A percentile compares a stretch with the other conserved stretches of the same genome.
Evolutionary conservation across 2,888 invertebrate species (phyloP).

Genomic region (Calliscelio sp.): DNA sequence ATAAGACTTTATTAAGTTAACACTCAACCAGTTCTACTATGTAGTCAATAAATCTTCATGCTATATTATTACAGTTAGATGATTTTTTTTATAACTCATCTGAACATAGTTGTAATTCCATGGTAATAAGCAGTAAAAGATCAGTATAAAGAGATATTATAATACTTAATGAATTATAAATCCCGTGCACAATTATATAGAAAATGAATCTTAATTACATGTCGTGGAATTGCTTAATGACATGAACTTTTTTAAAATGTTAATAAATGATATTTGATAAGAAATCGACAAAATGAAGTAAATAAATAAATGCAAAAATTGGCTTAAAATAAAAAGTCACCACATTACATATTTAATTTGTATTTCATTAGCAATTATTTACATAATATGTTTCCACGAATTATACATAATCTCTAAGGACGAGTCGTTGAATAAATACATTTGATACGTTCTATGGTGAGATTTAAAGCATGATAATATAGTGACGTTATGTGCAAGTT

Average conservation of each 20-base stretch:
- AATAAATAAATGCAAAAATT: not conserved
- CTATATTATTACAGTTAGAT: slow-evolving; percentile 1
- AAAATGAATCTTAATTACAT: too few relatives aligned
- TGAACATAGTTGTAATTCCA: not conserved
- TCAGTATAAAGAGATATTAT: not conserved
- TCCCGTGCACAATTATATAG: too few relatives aligned
- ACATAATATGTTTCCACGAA: slow-evolving; percentile 26
- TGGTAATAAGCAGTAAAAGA: not conserved
- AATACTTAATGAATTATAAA: not conserved
- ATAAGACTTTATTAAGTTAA: slow-evolving; percentile 5
- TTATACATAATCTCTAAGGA: slow-evolving; percentile 36
- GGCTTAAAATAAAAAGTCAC: not conserved
- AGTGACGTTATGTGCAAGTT: slow-evolving; percentile 32
- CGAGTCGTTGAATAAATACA: slow-evolving; percentile 32
- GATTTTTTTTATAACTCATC: slow-evolving; percentile 4
- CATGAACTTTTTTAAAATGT: too few relatives aligned
- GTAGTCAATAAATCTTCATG: slow-evolving; percentile 1
- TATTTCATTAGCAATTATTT: slow-evolving; percentile 30
- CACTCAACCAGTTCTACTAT: not conserved
- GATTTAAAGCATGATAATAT: slow-evolving; percentile 44
- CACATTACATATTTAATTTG: not conserved
- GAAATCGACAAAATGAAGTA: too few relatives aligned
- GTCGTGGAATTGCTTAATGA: too few relatives aligned
- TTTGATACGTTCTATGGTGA: slow-evolving; percentile 25
- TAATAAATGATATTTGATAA: too few relatives aligned